Base-by-base conservation (phyloP, 2,888 invertebrate genomes). In the Protonemura montana region DNA sequence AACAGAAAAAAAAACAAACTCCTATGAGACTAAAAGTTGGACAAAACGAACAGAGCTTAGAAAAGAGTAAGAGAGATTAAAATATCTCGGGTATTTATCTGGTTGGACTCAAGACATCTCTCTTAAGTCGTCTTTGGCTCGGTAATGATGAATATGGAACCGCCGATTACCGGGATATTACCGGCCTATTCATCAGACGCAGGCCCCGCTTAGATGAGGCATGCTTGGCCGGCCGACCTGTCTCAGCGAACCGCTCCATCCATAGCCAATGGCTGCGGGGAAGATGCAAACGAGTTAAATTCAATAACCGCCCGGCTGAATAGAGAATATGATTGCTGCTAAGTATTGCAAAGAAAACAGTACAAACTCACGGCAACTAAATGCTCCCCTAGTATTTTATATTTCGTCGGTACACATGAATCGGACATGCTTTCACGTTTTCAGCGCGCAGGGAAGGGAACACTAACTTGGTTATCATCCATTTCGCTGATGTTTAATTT, bases 21-120 rank as follows among this genome's bases (percentile, higher is more conserved):
- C 13, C 1, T 10, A 10, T 59, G 59, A 59, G 59, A 59, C 59
- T 59, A 59, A 59, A 59, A 27, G 76, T 84, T 76, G 59, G 84
- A 84, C 84, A 59, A 84, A 84, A 84, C 84, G 84, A 84, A 84
- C 29, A 84, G 59, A 3, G 42, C 82, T 83, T 81, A 28, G 76
- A 76, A 42, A 84, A 84, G 76, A 76, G 59, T 84, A 76, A 2
- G 13, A 59, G 59, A 59, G 59, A 59, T 59, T 59, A 59, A 59
- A 59, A 59, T 59, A 59, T 59, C 59, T 59, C 59, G 59, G 59
- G 59, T 59, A 59, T 59, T 59, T 59, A 59, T 21, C 59, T 59
- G 59, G 59, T 59, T 59, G 59, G 59, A 21, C 59, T 59, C 6
- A 21, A 59, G 59, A 59, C 59, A 59, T 59, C 59, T 59, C 13